Evolutionary conservation across 92 coral and sea anemone species (phyloP).

Genomic region (Heliopora coerulea): DNA sequence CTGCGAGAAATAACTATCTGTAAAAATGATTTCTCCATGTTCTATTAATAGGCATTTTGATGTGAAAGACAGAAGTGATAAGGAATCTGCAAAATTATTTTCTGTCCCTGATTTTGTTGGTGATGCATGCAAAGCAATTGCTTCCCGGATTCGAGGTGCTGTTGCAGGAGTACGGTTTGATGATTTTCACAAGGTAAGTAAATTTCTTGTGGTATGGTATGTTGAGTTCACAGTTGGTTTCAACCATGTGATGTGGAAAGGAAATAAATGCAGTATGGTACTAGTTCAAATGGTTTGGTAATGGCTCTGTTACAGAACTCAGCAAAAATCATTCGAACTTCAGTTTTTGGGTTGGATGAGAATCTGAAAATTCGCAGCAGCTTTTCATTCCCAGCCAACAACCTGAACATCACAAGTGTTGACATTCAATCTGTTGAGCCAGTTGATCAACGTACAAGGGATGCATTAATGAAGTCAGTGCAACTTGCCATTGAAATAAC

Average conservation of each 20-base stretch:
- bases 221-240: too few species aligned
- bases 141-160: conserved; percentile 98
- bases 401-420: conserved; percentile 84
- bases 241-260: too few species aligned
- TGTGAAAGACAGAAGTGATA: conserved; percentile 71
- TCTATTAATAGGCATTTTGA: conserved; percentile 77
- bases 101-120: conserved; percentile 99
- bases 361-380: conserved; percentile 91
- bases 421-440: conserved; percentile 99
- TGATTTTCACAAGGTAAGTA: conserved; percentile 91
- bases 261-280: too few species aligned
- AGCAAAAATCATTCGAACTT: conserved; percentile 95
- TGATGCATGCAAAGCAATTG: conserved; percentile 97
- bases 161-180: conserved; percentile 99
- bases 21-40: neutral
- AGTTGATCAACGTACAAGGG: conserved; percentile 96
- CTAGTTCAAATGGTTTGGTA: too few species aligned
- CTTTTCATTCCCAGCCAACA: conserved; percentile 92
- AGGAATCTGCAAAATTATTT: conserved; percentile 89
- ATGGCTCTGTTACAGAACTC: conserved; percentile 64
- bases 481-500: conserved; percentile 98
- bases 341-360: conserved; percentile 97
- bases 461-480: conserved; percentile 95
- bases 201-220: too few species aligned
- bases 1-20: neutral